phyloP scores from a whole-genome alignment of 2,888 invertebrate genomes.

The Octodonta nipae region DNA sequence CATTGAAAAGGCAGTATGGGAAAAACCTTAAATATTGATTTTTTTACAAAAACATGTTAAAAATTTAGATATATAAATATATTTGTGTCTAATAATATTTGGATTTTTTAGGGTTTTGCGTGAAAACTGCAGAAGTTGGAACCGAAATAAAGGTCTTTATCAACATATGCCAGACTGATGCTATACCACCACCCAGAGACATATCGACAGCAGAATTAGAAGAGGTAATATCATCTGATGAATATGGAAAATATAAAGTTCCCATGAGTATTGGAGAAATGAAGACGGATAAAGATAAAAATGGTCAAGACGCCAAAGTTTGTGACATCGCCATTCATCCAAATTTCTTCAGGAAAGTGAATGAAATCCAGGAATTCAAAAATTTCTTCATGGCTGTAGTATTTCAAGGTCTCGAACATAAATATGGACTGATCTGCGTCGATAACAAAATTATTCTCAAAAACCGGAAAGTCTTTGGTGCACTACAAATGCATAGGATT shows the following conservation, averaged over 20 bases:
- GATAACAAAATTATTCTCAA: constrained; percentile 54
- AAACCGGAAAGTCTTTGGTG: constrained; percentile 62
- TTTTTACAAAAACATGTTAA: too few species aligned
- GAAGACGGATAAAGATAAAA: constrained; percentile 62
- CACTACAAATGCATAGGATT: constrained; percentile 59
- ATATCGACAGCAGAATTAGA: constrained; percentile 57
- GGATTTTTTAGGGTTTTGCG: constrained; percentile 53
- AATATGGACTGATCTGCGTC: constrained; percentile 58
- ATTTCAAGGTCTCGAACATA: constrained; percentile 65
- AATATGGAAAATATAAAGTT: constrained; percentile 57
- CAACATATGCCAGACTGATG: constrained; percentile 70
- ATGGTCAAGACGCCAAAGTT: constrained; percentile 54
- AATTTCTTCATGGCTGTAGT: constrained; percentile 68
- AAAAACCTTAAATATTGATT: too few species aligned
- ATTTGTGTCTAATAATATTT: too few species aligned
- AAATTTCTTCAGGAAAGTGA: constrained; percentile 61
- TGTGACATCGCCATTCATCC: constrained; percentile 78
- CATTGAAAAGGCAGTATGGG: too few species aligned
- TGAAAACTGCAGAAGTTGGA: constrained; percentile 56
- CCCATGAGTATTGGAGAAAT: constrained; percentile 86
- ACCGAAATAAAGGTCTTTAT: constrained; percentile 64
- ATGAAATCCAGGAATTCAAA: constrained; percentile 55
- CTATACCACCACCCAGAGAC: constrained; percentile 61
- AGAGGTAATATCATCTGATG: constrained; percentile 53
- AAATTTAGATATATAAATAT: too few species aligned